Evolutionary conservation across 2,888 invertebrate species (phyloP), one percentile per base, ranked within the genome.

Genomic region (Ennomos fuscantarius): DNA sequence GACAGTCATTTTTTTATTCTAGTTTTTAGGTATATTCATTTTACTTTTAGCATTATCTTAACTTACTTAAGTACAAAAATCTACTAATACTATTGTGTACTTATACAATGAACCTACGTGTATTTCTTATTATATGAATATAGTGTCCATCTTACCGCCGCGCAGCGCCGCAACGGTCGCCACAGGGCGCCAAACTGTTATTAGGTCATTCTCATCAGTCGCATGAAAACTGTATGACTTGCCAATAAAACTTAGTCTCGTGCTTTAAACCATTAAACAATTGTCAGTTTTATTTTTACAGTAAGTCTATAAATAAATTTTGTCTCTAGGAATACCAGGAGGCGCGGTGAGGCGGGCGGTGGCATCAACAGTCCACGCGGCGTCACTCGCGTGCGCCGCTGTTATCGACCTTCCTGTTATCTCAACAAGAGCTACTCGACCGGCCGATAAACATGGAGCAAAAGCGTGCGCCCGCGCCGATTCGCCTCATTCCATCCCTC

Each of bases 381-480:
- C 76, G 70, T 67, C 72, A 69, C 62, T 68, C 68, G 72, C 72
- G 68, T 71, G 73, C 68, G 60, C 62, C 67, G 74, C 74, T 74
- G 82, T 81, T 86, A 84, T 86, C 85, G 81, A 86, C 88, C 87
- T 89, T 88, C 81, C 84, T 69, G 68, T 86, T 87, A 90, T 89
- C 86, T 81, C 47, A 74, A 84, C 84, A 87, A 87, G 87, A 87
- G 79, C 86, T 86, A 84, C 78, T 78, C 82, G 69, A 70, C 79
- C 77, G 71, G 63, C 79, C 84, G 91, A 91, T 92, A 91, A 91
- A 86, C 87, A 81, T 80, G 78, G 71, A 88, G 88, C 89, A 91
- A 88, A 91, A 91, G 86, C 85, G 83, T 91, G 92, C 92, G 92
- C 89, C 76, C 80, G 89, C 91, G 91, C 88, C 81, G 88, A 78